Evolutionary conservation across 2,888 invertebrate genomes (phyloP).

Genomic region (Amiota mariae): DNA sequence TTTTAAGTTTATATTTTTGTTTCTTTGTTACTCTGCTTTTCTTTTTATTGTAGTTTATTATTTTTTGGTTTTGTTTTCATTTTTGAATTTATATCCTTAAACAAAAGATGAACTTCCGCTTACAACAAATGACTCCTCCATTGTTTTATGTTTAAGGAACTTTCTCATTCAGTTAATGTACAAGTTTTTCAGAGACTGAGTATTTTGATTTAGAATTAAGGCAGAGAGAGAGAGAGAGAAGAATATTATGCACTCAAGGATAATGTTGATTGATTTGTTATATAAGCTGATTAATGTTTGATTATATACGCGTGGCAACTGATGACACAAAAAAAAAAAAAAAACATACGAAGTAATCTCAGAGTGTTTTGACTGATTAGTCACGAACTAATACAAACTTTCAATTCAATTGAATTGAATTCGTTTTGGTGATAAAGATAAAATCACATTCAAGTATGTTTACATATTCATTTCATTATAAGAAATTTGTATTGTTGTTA

Average conservation of each 20-base stretch:
- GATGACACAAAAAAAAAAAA: no score
- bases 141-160: background rate
- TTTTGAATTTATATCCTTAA: background rate
- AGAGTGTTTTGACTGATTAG: conserved; percentile 18
- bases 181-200: conserved; percentile 1
- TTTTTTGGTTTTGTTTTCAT: background rate
- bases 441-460: background rate
- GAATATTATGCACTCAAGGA: background rate
- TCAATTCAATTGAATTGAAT: background rate
- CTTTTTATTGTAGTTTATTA: background rate
- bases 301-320: background rate
- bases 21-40: conserved; percentile 5
- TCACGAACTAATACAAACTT: background rate
- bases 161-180: conserved; percentile 10
- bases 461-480: no score
- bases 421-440: background rate
- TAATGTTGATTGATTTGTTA: conserved; percentile 52
- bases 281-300: conserved; percentile 50
- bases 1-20: background rate
- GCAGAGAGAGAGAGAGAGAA: background rate
- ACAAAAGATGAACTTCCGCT: conserved; percentile 13
- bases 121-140: no score
- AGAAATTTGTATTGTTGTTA: background rate
- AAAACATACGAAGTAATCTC: background rate
- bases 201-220: background rate